These are phyloP conservation scores for Aricia artaxerxes DNA, from an alignment of 2,888 invertebrate genomes.

Conservation along the genomic window DNA sequence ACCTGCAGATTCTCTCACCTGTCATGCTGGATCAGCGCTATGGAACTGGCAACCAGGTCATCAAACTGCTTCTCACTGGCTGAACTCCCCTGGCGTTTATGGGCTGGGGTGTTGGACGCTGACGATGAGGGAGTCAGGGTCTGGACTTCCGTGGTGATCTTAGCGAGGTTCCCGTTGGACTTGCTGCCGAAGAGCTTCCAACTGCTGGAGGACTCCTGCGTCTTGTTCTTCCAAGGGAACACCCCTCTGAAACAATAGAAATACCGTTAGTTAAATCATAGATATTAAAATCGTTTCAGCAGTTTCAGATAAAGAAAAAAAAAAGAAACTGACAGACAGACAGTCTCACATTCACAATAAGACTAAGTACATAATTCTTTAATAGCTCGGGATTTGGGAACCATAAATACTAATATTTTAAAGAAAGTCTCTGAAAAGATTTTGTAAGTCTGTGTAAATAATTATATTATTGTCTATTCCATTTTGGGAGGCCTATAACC, in stretches of 20 bases:
- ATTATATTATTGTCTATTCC: too few relatives aligned
- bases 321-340: too few relatives aligned
- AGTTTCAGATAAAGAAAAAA: too few relatives aligned
- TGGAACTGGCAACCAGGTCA: constrained; percentile 84
- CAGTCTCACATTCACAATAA: too few relatives aligned
- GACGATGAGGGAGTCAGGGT: constrained; percentile 64
- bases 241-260: constrained; percentile 74
- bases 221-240: constrained; percentile 72
- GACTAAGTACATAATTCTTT: too few relatives aligned
- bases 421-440: too few relatives aligned
- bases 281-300: too few relatives aligned
- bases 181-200: constrained; percentile 73
- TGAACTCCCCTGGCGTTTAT: constrained; percentile 71
- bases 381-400: too few relatives aligned
- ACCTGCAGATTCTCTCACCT: constrained; percentile 59
- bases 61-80: constrained; percentile 79
- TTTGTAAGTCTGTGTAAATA: too few relatives aligned
- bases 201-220: background rate
- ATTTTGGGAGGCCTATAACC: too few relatives aligned
- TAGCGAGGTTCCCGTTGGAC: constrained; percentile 63
- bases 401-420: too few relatives aligned
- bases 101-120: constrained; percentile 66
- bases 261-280: background rate
- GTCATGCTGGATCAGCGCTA: constrained; percentile 86
- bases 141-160: constrained; percentile 57